Base-by-base conservation (phyloP, 2,797 vertebrate genomes). In the Valencia hispanica region DNA sequence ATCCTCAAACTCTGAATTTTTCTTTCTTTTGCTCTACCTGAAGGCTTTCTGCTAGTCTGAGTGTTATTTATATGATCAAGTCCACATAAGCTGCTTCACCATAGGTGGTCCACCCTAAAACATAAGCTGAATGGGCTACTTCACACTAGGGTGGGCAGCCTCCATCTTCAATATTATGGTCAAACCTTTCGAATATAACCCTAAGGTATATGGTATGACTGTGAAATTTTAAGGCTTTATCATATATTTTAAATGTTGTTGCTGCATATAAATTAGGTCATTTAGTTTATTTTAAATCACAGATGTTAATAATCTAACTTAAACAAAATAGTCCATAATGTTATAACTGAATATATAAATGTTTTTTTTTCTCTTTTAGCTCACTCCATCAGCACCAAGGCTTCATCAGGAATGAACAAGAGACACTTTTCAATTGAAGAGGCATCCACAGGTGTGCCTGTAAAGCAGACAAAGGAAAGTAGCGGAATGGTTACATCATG, bases 61-160 rank as follows among this genome's bases (percentile, higher is more conserved):
- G 41, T 66, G 39, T 47, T 34, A 43, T 77, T 55, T 68, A 48
- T 61, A 27, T 70, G 32, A 70, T 36, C 4, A 17, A 15, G 39
- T 65, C 68, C 48, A 50, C 57, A 68, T 47, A 69, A 68, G n/a
- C n/a, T 68, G 14, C 5, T 15, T 43, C 65, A 17, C 39, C 43
- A 39, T 68, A 43, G 65, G 65, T 68, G 65, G 65, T 43, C 39
- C 25, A 43, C 43, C 39, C 14, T 68, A 41, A 68, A 68, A 68
- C 39, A n/a, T 43, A 11, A 66, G 22, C 34, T n/a, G 22, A 66
- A 41, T 41, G 4, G 34, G 25, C 5, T 14, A 14, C 25, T 68
- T 43, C 2, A 22, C 34, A 66, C 63, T 3, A 8, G 57, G 32
- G 32, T 34, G 32, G 32, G 8, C 59, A 68, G 65, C n/a, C 39